Conservation (phyloP, 2,113 vertebrate species). For the Cryptotis parvus region DNA sequence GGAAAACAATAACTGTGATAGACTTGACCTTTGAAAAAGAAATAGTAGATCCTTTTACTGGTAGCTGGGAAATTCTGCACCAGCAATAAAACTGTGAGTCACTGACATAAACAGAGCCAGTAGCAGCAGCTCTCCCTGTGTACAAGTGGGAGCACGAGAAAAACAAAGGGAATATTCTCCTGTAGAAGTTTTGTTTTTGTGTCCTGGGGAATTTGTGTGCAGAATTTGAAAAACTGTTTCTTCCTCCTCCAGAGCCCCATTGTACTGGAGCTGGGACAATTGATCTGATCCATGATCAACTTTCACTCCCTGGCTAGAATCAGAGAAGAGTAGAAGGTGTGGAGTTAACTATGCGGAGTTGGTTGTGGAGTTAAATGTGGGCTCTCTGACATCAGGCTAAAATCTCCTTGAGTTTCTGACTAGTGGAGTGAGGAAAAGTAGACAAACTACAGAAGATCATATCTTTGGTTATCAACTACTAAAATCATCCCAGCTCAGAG, state of each 20-base stretch:
- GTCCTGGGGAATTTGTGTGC: not conserved
- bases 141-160: slow-evolving; percentile 59
- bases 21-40: slow-evolving; percentile 85
- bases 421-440: not conserved
- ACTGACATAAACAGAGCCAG: slow-evolving; percentile 56
- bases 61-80: slow-evolving; percentile 73
- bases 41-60: slow-evolving; percentile 81
- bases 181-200: slow-evolving; percentile 58
- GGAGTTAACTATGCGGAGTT: not conserved
- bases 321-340: not conserved
- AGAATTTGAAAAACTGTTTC: slow-evolving; percentile 2
- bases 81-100: slow-evolving; percentile 58
- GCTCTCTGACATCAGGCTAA: not conserved
- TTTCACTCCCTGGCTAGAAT: not conserved
- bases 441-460: not conserved
- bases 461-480: not conserved
- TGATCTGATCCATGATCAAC: not conserved
- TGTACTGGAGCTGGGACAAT: not conserved
- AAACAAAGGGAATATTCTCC: slow-evolving; percentile 64
- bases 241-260: not conserved
- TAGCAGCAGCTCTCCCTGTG: slow-evolving; percentile 57
- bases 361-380: not conserved
- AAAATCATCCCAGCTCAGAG: not conserved
- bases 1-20: slow-evolving; percentile 83
- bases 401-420: not conserved